These are phyloP conservation scores for Conops quadrifasciatus DNA, from an alignment of 2,888 invertebrate species.

Conservation along the genomic window DNA sequence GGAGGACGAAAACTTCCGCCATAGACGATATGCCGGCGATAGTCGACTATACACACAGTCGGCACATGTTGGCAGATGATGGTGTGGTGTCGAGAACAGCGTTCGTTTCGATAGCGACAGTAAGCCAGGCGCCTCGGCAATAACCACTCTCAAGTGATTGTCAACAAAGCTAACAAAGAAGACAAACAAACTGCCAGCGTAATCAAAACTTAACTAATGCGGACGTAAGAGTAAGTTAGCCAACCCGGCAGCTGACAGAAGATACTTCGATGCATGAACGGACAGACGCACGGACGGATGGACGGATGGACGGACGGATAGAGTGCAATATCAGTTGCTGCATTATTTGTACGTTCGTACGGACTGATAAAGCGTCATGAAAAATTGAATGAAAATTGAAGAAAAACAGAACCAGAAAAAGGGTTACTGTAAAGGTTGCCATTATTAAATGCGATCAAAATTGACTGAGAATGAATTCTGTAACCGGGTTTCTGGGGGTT, in stretches of 20 bases:
- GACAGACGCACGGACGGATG: neutral
- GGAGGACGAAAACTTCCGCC: too few relatives aligned
- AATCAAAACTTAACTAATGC: conserved; percentile 18
- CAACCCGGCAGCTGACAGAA: too few relatives aligned
- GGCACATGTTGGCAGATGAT: too few relatives aligned
- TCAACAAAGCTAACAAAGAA: conserved; percentile 29
- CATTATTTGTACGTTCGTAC: neutral
- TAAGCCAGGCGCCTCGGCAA: conserved; percentile 26
- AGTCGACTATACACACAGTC: too few relatives aligned
- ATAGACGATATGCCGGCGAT: too few relatives aligned
- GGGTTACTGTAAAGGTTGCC: too few relatives aligned
- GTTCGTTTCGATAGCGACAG: conserved; percentile 4
- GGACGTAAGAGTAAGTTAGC: neutral
- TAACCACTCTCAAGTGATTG: conserved; percentile 31
- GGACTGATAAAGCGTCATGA: neutral
- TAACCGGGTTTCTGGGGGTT: too few relatives aligned
- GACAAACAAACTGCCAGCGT: conserved; percentile 24
- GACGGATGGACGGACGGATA: neutral
- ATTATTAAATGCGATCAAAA: neutral
- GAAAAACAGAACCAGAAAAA: too few relatives aligned
- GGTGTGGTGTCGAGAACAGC: too few relatives aligned
- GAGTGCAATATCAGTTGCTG: neutral
- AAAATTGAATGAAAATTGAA: too few relatives aligned
- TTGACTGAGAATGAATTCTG: neutral
- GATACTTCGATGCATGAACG: too few relatives aligned